phyloP scores from a whole-genome alignment of 1,140 invertebrate genomes.

The Chironomus striatipennis region DNA sequence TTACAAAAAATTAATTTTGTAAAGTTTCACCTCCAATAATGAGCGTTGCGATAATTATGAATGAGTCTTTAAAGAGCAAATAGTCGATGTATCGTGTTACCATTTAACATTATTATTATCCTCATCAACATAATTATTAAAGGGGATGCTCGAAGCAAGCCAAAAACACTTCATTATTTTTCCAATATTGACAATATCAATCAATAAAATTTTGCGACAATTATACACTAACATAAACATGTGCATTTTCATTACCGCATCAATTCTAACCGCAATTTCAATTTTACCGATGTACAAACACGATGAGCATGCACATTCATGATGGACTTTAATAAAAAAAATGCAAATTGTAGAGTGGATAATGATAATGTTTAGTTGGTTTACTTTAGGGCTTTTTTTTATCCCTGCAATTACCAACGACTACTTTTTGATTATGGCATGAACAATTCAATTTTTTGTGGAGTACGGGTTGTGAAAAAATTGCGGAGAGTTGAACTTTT shows the following conservation, averaged over 20 bases:
- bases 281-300: not conserved
- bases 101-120: too few relatives aligned
- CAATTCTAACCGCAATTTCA: slow-evolving; percentile 1
- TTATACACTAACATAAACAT: not conserved
- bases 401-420: not conserved
- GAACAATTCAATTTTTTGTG: too few relatives aligned
- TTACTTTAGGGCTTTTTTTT: not conserved
- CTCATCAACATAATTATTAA: not conserved
- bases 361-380: slow-evolving; percentile 6
- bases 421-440: too few relatives aligned
- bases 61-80: too few relatives aligned
- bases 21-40: too few relatives aligned
- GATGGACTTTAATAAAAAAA: not conserved
- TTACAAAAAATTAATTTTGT: too few relatives aligned
- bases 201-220: slow-evolving; percentile 13
- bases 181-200: not conserved
- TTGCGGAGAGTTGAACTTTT: too few relatives aligned
- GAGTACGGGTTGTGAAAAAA: too few relatives aligned
- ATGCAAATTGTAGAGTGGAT: not conserved
- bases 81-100: too few relatives aligned
- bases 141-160: not conserved
- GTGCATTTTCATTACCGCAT: not conserved
- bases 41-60: too few relatives aligned
- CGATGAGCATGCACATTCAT: not conserved
- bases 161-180: not conserved